Base-by-base conservation (phyloP, 2,888 invertebrate genomes). In the Lasioglossum malachurum region DNA sequence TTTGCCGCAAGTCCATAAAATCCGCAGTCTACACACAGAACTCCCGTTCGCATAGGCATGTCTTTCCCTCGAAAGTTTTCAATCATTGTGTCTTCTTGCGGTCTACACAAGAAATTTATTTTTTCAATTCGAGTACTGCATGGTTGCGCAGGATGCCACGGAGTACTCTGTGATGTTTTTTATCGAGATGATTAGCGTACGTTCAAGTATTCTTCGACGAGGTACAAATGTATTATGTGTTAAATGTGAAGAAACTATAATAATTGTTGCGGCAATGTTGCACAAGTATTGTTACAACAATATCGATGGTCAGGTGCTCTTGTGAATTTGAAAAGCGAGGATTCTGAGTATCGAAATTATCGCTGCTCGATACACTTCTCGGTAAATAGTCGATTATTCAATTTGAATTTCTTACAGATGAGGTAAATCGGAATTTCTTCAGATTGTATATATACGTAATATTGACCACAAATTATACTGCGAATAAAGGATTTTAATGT, bases 401-500 rank as follows among this genome's bases (percentile, higher is more conserved):
- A 57, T 76, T 82, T 53, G 53, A 83, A 78, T 72, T 78, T 14
- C 35, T 72, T 4, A 67, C 2, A 7, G 16, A n/a, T n/a, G n/a
- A 7, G 49, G 12, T 27, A 5, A 38, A 27, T 46, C 19, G 35
- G 8, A 64, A 31, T 78, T 78, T 60, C 12, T 60, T 23, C 46
- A 60, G 19, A 71, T 64, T n/a, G 14, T 60, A 44, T 44, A 60
- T 60, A 44, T 44, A 60, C n/a, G 35, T 49, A 4, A 64, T 49
- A 71, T 71, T 49, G 31, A 75, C 38, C 16, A 73, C 1, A 46
- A 41, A 79, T 64, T 85, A 44, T 78, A 67, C 64, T 44, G 10
- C 44, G 31, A 84, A 85, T 85, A 85, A 79, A 85, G 16, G 79
- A 85, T 85, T 84, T 79, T 76, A 64, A 85, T 67, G 72, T 84